phyloP scores from a whole-genome alignment of 1,140 invertebrate species.

The Olivierus martensii region DNA sequence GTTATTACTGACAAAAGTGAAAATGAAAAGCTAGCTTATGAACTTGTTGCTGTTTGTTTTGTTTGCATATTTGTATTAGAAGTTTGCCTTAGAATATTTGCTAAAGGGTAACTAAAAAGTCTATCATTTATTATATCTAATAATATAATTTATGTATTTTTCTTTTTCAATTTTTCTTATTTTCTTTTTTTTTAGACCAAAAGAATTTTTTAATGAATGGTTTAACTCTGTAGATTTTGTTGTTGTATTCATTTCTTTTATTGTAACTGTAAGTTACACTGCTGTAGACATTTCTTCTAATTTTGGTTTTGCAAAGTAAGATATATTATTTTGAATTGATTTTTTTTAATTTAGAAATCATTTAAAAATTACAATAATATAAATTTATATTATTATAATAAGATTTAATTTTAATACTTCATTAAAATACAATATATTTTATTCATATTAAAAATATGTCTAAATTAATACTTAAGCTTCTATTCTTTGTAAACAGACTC shows the following conservation, averaged over 20 bases:
- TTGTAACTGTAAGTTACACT: conserved; percentile 31
- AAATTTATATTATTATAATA: too few species aligned
- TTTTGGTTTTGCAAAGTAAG: conserved; percentile 20
- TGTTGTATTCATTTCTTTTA: conserved; percentile 34
- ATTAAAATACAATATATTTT: too few species aligned
- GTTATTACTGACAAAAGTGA: conserved; percentile 20
- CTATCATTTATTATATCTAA: too few species aligned
- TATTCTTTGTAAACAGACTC: too few species aligned
- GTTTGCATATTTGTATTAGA: conserved; percentile 32
- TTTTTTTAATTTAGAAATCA: not conserved
- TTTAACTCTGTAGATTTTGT: conserved; percentile 34
- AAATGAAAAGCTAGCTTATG: conserved; percentile 11
- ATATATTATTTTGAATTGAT: conserved; percentile 1
- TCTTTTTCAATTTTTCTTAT: not conserved
- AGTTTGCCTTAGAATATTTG: conserved; percentile 29
- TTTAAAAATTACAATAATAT: too few species aligned
- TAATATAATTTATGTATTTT: too few species aligned
- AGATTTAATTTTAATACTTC: too few species aligned
- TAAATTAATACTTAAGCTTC: too few species aligned
- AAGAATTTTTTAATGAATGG: conserved; percentile 30
- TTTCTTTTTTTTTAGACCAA: conserved; percentile 19
- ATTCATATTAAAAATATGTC: too few species aligned
- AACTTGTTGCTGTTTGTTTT: conserved; percentile 28
- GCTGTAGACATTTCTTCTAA: conserved; percentile 18
- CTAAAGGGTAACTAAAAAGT: conserved; percentile 26